Percentiles rank a stretch among this genome's conserved stretches.
Evolutionary conservation across 2,113 vertebrate genomes (phyloP).

Genomic region (Pagrus major): DNA sequence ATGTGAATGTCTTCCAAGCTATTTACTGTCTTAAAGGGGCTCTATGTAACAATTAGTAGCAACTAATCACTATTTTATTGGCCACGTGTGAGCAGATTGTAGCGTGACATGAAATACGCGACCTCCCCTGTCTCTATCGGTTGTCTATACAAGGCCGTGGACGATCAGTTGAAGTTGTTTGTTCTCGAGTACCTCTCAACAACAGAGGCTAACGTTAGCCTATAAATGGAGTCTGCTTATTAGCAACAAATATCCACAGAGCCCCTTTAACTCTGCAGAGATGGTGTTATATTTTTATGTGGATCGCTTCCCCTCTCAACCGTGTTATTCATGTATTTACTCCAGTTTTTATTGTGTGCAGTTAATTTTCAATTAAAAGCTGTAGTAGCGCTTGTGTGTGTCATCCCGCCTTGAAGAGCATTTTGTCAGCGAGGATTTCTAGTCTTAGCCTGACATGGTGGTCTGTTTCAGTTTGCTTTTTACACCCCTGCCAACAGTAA

Average conservation of each 20-base stretch:
- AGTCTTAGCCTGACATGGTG: not conserved
- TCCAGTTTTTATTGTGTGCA: not conserved
- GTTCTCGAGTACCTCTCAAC: too few relatives aligned
- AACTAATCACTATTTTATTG: too few relatives aligned
- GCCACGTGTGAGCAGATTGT: too few relatives aligned
- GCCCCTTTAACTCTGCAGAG: not conserved
- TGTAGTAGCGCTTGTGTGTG: not conserved
- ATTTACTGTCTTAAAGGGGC: not conserved
- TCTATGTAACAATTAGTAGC: too few relatives aligned
- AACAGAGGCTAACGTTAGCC: too few relatives aligned
- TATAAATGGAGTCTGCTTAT: too few relatives aligned
- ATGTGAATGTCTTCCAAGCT: not conserved
- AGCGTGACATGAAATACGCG: too few relatives aligned
- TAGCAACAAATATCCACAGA: too few relatives aligned
- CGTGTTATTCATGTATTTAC: not conserved
- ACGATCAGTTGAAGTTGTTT: too few relatives aligned
- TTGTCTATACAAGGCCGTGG: too few relatives aligned
- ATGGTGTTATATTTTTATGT: not conserved
- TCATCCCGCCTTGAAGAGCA: not conserved
- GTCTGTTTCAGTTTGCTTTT: slow-evolving; percentile 10
- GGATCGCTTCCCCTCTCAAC: not conserved
- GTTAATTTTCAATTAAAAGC: slow-evolving; percentile 6
- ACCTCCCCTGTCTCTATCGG: too few relatives aligned
- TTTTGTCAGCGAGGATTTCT: not conserved
- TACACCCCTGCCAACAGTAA: not conserved